phyloP scores from a whole-genome alignment of 2,888 invertebrate genomes.

The Ophion ellenae region DNA sequence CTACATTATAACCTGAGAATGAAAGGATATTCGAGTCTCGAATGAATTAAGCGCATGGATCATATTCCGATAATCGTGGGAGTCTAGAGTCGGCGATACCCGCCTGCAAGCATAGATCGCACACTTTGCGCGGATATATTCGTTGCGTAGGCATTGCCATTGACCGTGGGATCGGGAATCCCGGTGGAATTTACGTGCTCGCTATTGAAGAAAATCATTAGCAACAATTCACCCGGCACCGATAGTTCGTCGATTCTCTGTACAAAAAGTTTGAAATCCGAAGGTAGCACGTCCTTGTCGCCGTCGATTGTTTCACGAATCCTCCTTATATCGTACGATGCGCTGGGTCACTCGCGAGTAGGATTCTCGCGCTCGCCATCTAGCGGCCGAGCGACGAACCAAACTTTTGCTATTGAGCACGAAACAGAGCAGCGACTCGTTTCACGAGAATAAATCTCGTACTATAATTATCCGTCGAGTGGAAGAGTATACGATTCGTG shows the following conservation, averaged over 20 bases:
- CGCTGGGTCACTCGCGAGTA: background rate
- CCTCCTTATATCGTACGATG: background rate
- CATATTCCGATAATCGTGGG: constrained; percentile 54
- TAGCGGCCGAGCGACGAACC: constrained; percentile 7
- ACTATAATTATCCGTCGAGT: constrained; percentile 3
- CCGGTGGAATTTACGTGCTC: constrained; percentile 1
- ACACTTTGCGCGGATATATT: constrained; percentile 9
- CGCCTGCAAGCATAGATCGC: constrained; percentile 6
- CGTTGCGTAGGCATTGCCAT: constrained; percentile 55
- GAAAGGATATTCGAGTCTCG: constrained; percentile 15
- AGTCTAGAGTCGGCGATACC: constrained; percentile 12
- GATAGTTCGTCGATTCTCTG: too few relatives aligned
- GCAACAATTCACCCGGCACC: too few relatives aligned
- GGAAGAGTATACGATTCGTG: background rate
- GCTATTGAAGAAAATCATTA: background rate
- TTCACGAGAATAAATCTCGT: constrained; percentile 3
- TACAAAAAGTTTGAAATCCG: too few relatives aligned
- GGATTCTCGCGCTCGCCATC: background rate
- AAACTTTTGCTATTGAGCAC: background rate
- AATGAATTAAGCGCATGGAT: constrained; percentile 44
- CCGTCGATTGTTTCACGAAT: too few relatives aligned
- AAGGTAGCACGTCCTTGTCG: too few relatives aligned
- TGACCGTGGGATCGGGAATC: constrained; percentile 54
- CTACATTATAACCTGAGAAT: constrained; percentile 40
- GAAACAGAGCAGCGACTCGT: background rate